These are phyloP conservation scores for Griposia aprilina DNA, from an alignment of 2,888 invertebrate species.

Conservation along the genomic window DNA sequence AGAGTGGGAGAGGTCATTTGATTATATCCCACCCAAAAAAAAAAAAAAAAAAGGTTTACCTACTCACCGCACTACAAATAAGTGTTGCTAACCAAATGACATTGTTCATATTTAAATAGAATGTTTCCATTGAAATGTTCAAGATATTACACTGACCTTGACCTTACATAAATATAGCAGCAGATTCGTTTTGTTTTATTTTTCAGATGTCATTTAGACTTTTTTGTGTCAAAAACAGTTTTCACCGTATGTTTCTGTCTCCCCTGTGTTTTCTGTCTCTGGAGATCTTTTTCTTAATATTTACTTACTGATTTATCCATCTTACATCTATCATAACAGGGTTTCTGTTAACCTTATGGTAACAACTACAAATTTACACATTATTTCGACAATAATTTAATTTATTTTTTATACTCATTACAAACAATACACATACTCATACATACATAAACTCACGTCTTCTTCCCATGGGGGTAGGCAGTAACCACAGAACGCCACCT, in stretches of 20 bases:
- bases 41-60: too few species aligned
- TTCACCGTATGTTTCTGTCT: not conserved
- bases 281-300: not conserved
- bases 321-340: not conserved
- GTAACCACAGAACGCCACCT: too few species aligned
- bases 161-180: conserved; percentile 32
- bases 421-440: too few species aligned
- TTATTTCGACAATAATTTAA: not conserved
- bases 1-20: too few species aligned
- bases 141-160: conserved; percentile 20
- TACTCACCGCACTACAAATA: conserved; percentile 25
- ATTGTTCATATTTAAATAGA: conserved; percentile 50
- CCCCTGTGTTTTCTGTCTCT: too few species aligned
- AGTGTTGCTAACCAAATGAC: conserved; percentile 48
- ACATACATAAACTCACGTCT: too few species aligned
- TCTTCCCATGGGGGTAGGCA: too few species aligned
- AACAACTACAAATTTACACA: not conserved
- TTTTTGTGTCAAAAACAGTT: not conserved
- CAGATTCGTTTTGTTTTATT: not conserved
- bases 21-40: too few species aligned
- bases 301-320: not conserved
- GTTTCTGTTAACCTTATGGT: not conserved
- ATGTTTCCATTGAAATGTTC: conserved; percentile 35
- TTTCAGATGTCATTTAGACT: not conserved
- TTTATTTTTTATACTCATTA: not conserved